These are phyloP conservation scores for Parasteatoda lunata DNA, from an alignment of 2,888 invertebrate genomes.

Conservation along the genomic window DNA sequence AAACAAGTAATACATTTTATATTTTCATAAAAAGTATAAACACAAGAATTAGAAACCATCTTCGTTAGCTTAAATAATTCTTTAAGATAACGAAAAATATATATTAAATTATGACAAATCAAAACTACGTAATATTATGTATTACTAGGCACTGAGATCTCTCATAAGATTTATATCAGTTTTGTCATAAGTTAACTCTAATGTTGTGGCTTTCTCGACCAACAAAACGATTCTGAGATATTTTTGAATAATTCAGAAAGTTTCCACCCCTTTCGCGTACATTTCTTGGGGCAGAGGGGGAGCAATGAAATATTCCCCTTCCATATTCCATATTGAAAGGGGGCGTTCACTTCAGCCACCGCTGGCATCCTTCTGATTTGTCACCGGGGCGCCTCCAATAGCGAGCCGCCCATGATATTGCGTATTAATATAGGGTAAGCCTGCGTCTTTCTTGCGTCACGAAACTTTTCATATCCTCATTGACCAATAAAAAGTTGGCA, in stretches of 20 bases:
- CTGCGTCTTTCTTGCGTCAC: slow-evolving; percentile 41
- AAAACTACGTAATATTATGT: too few species aligned
- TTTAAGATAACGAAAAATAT: too few species aligned
- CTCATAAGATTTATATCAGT: too few species aligned
- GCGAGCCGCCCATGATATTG: slow-evolving; percentile 61
- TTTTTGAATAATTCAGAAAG: slow-evolving; percentile 7
- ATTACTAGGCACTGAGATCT: too few species aligned
- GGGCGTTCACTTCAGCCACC: slow-evolving; percentile 50
- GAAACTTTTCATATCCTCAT: slow-evolving; percentile 57
- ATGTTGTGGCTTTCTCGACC: too few species aligned
- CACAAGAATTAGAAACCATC: too few species aligned
- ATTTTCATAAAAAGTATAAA: too few species aligned
- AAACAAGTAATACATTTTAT: too few species aligned
- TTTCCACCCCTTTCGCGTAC: slow-evolving; percentile 55
- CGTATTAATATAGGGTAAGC: slow-evolving; percentile 60
- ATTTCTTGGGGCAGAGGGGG: slow-evolving; percentile 30
- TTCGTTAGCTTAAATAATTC: too few species aligned
- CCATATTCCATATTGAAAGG: slow-evolving; percentile 65
- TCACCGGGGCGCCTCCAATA: slow-evolving; percentile 62
- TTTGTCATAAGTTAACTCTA: too few species aligned
- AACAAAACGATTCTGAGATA: too few species aligned
- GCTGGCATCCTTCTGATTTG: slow-evolving; percentile 59
- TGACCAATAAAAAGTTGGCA: slow-evolving; percentile 50
- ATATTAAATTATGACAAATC: too few species aligned
- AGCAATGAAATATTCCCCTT: slow-evolving; percentile 46